Evolutionary conservation across 2,797 vertebrate species (phyloP), one percentile per base, ranked within the genome.

Genomic region (Malacoctenus gilli): DNA sequence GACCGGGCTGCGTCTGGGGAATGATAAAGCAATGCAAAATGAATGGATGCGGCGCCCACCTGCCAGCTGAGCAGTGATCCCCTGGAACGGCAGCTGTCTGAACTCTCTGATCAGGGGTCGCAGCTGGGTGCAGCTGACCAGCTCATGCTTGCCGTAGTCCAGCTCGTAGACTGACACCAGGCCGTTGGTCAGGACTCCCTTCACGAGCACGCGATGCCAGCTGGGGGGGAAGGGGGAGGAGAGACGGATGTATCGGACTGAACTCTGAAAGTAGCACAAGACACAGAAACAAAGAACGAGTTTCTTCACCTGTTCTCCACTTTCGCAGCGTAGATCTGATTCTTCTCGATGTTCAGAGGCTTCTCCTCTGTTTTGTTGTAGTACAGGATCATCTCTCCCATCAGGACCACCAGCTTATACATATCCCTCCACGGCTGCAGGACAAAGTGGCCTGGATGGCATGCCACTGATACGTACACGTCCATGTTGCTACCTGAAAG

Each of bases 371-470:
- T 91, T 71, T 92, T 92, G 25, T 93, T 96, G 75, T 98, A 98
- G 80, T 94, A 93, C 1, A 98, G 90, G 47, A 96, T 94, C 95
- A 98, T 98, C 85, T 98, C 95, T 61, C 95, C 94, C 95, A 98
- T 96, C 41, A 99, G 72, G 49, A 94, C 92, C 39, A 97, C 95
- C 77, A 99, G 87, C 52, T 95, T 95, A 75, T 95, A 96, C 77
- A 97, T 92, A 43, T 98, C 96, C 67, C 96, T 93, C 97, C 95
- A 98, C 2, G 94, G 93, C 87, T 99, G 97, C 66, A 98, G 90
- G 66, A 98, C 92, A 77, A 99, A 99, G 83, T 98, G 94, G n/a
- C 96, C 96, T 0, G 97, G 97, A 78, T 99, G 97, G 73, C 96
- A 99, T 10, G 96, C 97, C 78, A 99, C 92, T 0, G 96, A 94